Evolutionary conservation across 2,113 vertebrate genomes (phyloP), one percentile per base, ranked within the genome.

Genomic region (Columbina picui): DNA sequence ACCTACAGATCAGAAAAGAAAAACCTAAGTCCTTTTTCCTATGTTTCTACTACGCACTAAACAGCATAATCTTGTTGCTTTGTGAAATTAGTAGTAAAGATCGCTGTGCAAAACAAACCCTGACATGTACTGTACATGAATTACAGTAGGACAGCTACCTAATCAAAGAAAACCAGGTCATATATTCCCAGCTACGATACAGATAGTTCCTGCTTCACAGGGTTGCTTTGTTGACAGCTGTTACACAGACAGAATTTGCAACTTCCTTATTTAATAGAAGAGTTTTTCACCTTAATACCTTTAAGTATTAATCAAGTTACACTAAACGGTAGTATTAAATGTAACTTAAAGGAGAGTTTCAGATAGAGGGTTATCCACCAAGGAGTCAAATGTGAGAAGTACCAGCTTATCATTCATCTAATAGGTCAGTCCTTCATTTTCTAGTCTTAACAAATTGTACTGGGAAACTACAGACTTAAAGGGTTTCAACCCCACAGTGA

Each of bases 91-190:
- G 30, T 47, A 88, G 34, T 30, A 86, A 81, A 81, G 64, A 68
- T 64, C 60, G 23, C 50, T 20, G 3, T 50, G 73, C 52, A 90
- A 90, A 90, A 60, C 16, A 84, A 86, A 86, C 18, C 32, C 76
- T 87, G 64, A 68, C 53, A 81, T 3, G 0, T n/a, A 53, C 56
- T 60, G 7, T 93, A 18, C 34, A 21, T 45, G 60, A 60, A 36
- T 81, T 88, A 92, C 67, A 64, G n/a, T 88, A 70, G 60, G 29
- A 52, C 43, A 78, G 68, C 14, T 74, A 78, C 60, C 80, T 87
- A 64, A 94, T 71, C 84, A 57, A 9, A 60, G 79, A 93, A 93
- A 93, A 91, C 2, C 50, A 84, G 80, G 43, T 96, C 69, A 29
- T 53, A 63, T 63, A 95, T 70, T 17, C 57, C 22, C 4, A 0